phyloP scores from a whole-genome alignment of 2,888 invertebrate species.

The Leucoma salicis region DNA sequence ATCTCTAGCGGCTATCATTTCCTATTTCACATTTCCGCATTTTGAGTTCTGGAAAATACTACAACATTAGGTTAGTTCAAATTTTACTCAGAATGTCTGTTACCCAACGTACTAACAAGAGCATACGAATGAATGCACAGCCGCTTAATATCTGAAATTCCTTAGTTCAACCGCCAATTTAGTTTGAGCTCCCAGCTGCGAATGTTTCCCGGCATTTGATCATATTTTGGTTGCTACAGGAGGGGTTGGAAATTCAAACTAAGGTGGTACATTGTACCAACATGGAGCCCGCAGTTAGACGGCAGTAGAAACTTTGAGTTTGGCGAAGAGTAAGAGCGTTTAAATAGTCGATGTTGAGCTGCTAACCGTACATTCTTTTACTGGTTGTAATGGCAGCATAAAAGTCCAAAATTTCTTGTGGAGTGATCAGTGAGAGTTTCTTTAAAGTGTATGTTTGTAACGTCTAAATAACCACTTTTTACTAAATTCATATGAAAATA shows the following conservation, averaged over 20 bases:
- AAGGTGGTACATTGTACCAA: constrained; percentile 49
- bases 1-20: too few relatives aligned
- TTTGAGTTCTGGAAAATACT: too few relatives aligned
- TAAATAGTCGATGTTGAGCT: constrained; percentile 74
- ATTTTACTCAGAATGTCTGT: constrained; percentile 57
- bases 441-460: neutral
- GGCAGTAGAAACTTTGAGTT: constrained; percentile 74
- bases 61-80: constrained; percentile 46
- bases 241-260: constrained; percentile 40
- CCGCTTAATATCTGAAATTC: constrained; percentile 76
- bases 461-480: too few relatives aligned
- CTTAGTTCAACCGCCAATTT: constrained; percentile 50
- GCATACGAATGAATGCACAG: constrained; percentile 57
- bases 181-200: constrained; percentile 32
- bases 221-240: constrained; percentile 19
- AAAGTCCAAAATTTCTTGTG: constrained; percentile 16
- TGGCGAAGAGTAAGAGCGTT: constrained; percentile 72
- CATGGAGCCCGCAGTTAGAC: constrained; percentile 67
- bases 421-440: neutral
- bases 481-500: too few relatives aligned
- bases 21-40: too few relatives aligned
- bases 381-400: constrained; percentile 53
- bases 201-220: constrained; percentile 19
- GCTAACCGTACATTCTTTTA: constrained; percentile 72
- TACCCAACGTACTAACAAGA: constrained; percentile 68